Base-by-base conservation (phyloP, 92 coral and sea anemone species). In the Siderastrea radians region DNA sequence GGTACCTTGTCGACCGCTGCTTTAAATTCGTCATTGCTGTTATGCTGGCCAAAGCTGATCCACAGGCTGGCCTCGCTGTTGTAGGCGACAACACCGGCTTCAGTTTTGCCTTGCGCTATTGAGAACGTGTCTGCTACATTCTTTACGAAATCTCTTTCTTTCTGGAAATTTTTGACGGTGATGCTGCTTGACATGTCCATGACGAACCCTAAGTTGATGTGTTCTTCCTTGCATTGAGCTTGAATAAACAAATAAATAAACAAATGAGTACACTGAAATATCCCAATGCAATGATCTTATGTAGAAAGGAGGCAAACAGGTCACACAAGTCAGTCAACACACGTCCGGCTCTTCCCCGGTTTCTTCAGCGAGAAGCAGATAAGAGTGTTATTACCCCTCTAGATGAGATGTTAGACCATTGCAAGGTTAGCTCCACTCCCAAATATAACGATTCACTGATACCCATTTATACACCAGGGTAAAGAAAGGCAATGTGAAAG, bases 101-200 rank as follows among this genome's bases (percentile, higher is more conserved):
- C 95, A 12, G 80, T 83, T 50, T 94, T 85, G 38, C 87, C 85
- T 64, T 71, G 86, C 1, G 95, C 86, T 19, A 94, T 83, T 46
- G 70, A 71, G 78, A 96, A 96, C 7, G 93, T 78, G 46, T 88
- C 69, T 6, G 96, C 95, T 15, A 96, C 87, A 16, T 79, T 90
- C 74, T 95, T 96, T 45, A 96, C 95, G 59, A 96, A 95, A 79
- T 90, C 92, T 78, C 93, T 92, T 70, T 94, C 90, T 76, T 90
- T 94, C 46, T 88, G 78, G 80, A 83, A 95, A 70, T 96, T 95
- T 3, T 78, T 64, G 48, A 67, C 87, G 1, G 92, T 92, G 58
- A 96, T 94, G 47, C 99, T 96, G 44, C 95, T 94, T 4, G 99
- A 96, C 70, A 90, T 93, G 74, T 94, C 99, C 93, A 96, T 91